Evolutionary conservation across 2,797 vertebrate species (phyloP).

Genomic region (Gadopsis marmoratus): DNA sequence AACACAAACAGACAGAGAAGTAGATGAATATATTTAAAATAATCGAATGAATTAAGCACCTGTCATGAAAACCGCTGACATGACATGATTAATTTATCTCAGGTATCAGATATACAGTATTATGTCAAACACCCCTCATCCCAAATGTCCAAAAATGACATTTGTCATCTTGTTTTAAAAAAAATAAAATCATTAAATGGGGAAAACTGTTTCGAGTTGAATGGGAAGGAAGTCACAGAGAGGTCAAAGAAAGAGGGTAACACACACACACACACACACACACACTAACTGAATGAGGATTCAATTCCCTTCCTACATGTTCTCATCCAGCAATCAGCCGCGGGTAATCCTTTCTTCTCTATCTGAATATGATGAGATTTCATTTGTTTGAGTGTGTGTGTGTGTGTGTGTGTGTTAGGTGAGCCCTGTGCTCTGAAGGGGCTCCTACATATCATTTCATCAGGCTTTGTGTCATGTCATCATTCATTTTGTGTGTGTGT

Average conservation of each 20-base stretch:
- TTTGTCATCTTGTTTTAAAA: neutral
- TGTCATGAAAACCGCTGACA: neutral
- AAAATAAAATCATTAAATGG: slow-evolving; percentile 22
- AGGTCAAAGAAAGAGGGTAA: slow-evolving; percentile 63
- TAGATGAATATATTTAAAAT: neutral
- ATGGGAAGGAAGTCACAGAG: slow-evolving; percentile 59
- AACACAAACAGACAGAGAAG: neutral
- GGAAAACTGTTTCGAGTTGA: slow-evolving; percentile 46
- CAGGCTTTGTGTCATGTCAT: slow-evolving; percentile 77
- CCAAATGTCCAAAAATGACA: slow-evolving; percentile 7
- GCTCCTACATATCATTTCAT: slow-evolving; percentile 73
- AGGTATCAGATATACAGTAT: neutral
- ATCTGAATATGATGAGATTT: slow-evolving; percentile 83
- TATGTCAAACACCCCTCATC: neutral
- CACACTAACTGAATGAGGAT: slow-evolving; percentile 63
- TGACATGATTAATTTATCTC: neutral
- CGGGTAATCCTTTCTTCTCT: slow-evolving; percentile 78
- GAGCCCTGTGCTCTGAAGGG: slow-evolving; percentile 58
- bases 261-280: slow-evolving; percentile 37
- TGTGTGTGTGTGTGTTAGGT: slow-evolving; percentile 43
- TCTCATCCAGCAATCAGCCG: slow-evolving; percentile 79
- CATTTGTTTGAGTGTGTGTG: slow-evolving; percentile 54
- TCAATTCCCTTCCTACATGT: slow-evolving; percentile 77
- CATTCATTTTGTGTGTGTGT: slow-evolving; percentile 53
- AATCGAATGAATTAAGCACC: neutral